phyloP scores from a whole-genome alignment of 37 sponge, comb jelly and placozoan species.

The Halichondria panicea region DNA sequence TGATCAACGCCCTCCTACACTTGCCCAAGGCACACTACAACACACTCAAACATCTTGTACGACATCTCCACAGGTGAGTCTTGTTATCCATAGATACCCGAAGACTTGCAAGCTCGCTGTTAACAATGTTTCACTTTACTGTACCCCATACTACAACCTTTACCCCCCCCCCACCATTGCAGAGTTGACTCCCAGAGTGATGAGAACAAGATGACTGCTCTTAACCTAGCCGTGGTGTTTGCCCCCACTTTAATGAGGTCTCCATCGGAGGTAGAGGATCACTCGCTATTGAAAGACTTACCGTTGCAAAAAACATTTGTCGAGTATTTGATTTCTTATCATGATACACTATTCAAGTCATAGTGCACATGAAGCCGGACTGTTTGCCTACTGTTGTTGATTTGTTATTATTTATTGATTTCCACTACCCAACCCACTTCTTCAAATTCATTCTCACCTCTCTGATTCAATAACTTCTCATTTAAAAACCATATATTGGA shows the following conservation, averaged over 20 bases:
- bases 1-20: conserved; percentile 19
- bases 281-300: conserved; percentile 28
- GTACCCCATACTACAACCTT: neutral
- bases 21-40: conserved; percentile 67
- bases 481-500: too few species aligned
- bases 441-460: too few species aligned
- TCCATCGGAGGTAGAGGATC: conserved; percentile 2
- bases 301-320: conserved; percentile 42
- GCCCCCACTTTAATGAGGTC: conserved; percentile 76
- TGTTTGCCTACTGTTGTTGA: too few species aligned
- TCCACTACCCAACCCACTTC: too few species aligned
- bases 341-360: conserved; percentile 22
- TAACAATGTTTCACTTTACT: neutral
- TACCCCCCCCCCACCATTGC: neutral
- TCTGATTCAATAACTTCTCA: too few species aligned
- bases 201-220: conserved; percentile 67
- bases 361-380: too few species aligned
- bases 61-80: conserved; percentile 64
- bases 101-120: too few species aligned
- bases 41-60: conserved; percentile 33
- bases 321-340: conserved; percentile 42
- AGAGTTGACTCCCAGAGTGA: conserved; percentile 41
- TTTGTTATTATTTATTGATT: too few species aligned
- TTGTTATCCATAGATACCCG: too few species aligned
- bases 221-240: conserved; percentile 78